These are phyloP conservation scores for Mythimna loreyi DNA, from an alignment of 2,888 invertebrate genomes.

Conservation along the genomic window DNA sequence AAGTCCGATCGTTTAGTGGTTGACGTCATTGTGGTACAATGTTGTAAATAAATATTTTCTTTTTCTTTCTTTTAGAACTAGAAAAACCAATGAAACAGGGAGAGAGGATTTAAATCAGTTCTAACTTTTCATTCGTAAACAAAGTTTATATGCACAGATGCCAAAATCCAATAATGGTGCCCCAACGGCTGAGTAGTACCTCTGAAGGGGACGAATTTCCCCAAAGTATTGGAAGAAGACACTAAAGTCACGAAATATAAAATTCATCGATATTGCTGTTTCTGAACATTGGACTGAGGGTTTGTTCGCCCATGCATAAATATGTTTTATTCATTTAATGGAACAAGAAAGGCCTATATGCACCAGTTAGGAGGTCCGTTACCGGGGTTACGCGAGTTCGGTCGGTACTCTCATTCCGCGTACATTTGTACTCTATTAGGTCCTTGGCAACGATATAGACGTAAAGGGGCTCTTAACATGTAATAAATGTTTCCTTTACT, in stretches of 20 bases:
- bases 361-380: conserved; percentile 58
- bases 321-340: conserved; percentile 61
- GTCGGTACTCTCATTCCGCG: conserved; percentile 63
- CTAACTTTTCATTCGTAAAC: conserved; percentile 83
- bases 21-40: no score
- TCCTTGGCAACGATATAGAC: conserved; percentile 82
- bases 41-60: no score
- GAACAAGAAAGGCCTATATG: conserved; percentile 40
- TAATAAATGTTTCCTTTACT: conserved; percentile 85
- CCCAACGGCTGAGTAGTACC: conserved; percentile 76
- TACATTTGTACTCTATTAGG: conserved; percentile 73
- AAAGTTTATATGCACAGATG: conserved; percentile 87
- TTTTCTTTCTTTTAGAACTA: conserved; percentile 15
- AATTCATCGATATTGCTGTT: conserved; percentile 86
- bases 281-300: conserved; percentile 71
- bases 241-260: conserved; percentile 85
- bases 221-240: conserved; percentile 81
- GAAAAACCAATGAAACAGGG: conserved; percentile 60
- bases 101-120: conserved; percentile 79
- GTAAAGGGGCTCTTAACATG: conserved; percentile 84
- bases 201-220: conserved; percentile 84
- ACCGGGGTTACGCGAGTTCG: conserved; percentile 51
- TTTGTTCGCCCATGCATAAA: conserved; percentile 52
- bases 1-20: no score
- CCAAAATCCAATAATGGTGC: conserved; percentile 86